Evolutionary conservation across 2,797 vertebrate species (phyloP).

Genomic region (Dendrocincla tyrannina): DNA sequence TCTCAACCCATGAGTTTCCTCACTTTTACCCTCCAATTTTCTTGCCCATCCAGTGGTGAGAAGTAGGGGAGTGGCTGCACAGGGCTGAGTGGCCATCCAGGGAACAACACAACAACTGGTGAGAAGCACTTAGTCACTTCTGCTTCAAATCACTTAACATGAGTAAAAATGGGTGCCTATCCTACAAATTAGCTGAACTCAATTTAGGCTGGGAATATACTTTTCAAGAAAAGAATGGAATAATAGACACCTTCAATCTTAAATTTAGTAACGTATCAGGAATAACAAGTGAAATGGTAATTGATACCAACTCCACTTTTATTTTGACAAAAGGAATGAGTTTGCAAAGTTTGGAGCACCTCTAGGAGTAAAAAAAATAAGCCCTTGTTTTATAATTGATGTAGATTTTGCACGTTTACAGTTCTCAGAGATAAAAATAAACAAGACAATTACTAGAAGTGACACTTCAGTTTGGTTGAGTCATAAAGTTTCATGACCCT

Average conservation of each 20-base stretch:
- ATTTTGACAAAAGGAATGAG: background rate
- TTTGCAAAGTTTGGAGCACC: background rate
- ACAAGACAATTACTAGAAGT: background rate
- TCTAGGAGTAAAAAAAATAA: background rate
- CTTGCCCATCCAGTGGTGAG: too few relatives aligned
- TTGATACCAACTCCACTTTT: background rate
- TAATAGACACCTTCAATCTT: background rate
- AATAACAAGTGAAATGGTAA: background rate
- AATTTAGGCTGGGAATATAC: background rate
- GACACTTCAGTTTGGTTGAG: constrained; percentile 4
- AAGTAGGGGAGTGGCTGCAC: background rate
- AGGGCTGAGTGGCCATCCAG: background rate
- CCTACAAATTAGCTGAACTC: background rate
- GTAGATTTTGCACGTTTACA: background rate
- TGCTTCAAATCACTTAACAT: background rate
- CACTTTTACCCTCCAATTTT: background rate
- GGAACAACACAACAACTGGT: too few relatives aligned
- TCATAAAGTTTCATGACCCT: constrained; percentile 9
- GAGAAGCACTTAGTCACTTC: background rate
- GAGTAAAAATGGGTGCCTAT: background rate
- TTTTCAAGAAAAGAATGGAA: background rate
- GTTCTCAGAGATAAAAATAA: constrained; percentile 23
- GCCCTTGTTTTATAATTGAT: background rate
- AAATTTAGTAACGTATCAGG: background rate
- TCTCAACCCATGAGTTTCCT: background rate